Evolutionary conservation across 2,797 vertebrate genomes (phyloP), one percentile per base, ranked within the genome.

Genomic region (Eulemur coronatus): DNA sequence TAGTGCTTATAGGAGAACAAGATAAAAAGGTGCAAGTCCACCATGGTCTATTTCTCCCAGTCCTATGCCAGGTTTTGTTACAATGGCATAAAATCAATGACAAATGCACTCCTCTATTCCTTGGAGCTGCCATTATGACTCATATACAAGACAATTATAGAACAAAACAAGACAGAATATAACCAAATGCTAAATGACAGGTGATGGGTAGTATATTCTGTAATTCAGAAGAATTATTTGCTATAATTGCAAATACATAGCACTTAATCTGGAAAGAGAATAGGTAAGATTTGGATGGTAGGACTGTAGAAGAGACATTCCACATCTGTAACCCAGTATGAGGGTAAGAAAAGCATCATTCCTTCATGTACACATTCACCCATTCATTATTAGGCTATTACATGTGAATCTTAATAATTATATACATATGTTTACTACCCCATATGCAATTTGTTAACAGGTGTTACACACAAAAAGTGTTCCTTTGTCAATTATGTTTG

Each of bases 21-120:
- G 89, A 87, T 91, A 33, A 87, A 94, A 96, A 94, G 86, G 82
- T 76, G 13, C 46, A 57, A 76, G 95, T 57, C 86, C 61, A 72
- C 28, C 0, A 8, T 22, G 59, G 82, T 24, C 9, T 41, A 61
- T 91, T 94, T 95, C 78, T 57, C 61, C 43, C 50, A 18, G 75
- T 76, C 69, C 55, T 75, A 35, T 57, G 89, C 69, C 95, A 93
- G 65, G 55, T 85, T 95, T 95, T 89, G 85, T 90, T 80, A 80
- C 33, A 79, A 76, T 84, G 61, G 82, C 65, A 97, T 67, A 84
- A 89, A 96, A 96, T 89, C 73, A 94, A 76, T 80, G 89, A 86
- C 52, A 94, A 84, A 76, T 28, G 30, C 43, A 3, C 20, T 72
- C 7, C 43, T 86, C 52, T 92, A 20, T 43, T 92, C 75, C 65